A percentile compares a stretch with the other conserved stretches of the same genome.
These are phyloP conservation scores for Oryzias celebensis DNA, from an alignment of 2,113 vertebrate genomes.

Conservation along the genomic window DNA sequence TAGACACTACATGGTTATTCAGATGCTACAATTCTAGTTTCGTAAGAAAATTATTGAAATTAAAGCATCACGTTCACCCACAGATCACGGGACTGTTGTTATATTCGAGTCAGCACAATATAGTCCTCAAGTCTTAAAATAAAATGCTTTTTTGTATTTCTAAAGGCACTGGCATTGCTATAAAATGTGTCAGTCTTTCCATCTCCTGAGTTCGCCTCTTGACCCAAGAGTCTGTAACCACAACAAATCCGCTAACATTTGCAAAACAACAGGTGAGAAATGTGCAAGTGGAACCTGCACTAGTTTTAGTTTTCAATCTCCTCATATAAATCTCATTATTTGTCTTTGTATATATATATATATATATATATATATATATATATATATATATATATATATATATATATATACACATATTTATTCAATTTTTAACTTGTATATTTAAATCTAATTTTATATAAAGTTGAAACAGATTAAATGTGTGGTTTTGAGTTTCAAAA, in stretches of 20 bases:
- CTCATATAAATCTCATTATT: neutral
- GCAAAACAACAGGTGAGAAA: constrained; percentile 30
- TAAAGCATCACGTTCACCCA: neutral
- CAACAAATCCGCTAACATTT: constrained; percentile 50
- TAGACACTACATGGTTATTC: neutral
- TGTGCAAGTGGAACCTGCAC: constrained; percentile 11
- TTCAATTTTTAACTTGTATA: too few relatives aligned
- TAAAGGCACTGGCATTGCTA: neutral
- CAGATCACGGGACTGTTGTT: neutral
- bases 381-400: too few relatives aligned
- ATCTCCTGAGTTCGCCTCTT: constrained; percentile 32
- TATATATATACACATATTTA: too few relatives aligned
- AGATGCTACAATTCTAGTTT: neutral
- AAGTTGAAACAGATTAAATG: too few relatives aligned
- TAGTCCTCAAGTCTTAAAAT: neutral
- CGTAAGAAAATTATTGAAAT: neutral
- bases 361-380: too few relatives aligned
- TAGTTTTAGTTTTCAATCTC: constrained; percentile 4
- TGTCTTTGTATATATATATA: neutral
- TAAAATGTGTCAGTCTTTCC: constrained; percentile 43
- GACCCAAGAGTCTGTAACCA: constrained; percentile 47
- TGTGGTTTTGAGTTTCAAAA: too few relatives aligned
- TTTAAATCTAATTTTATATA: too few relatives aligned
- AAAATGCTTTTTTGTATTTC: neutral
- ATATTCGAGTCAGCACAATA: too few relatives aligned